phyloP scores from a whole-genome alignment of 2,888 invertebrate genomes.

The Phortica okadai region DNA sequence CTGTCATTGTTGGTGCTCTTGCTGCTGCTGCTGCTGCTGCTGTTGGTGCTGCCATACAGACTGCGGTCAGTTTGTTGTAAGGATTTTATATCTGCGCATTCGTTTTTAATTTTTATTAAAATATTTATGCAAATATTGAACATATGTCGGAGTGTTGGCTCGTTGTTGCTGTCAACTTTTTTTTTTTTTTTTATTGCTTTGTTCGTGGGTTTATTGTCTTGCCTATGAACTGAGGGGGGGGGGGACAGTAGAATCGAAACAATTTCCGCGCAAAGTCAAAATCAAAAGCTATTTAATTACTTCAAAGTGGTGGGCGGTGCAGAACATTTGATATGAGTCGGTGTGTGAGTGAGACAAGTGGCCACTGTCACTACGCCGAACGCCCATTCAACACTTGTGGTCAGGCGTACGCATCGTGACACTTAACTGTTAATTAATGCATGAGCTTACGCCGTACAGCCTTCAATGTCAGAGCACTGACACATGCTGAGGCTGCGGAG shows the following conservation, averaged over 20 bases:
- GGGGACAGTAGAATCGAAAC: slow-evolving; percentile 56
- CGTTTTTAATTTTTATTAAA: slow-evolving; percentile 50
- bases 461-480: background rate
- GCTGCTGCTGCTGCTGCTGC: slow-evolving; percentile 12
- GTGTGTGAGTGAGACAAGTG: slow-evolving; percentile 18
- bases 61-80: slow-evolving; percentile 50
- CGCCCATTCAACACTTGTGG: slow-evolving; percentile 14
- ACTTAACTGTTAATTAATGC: slow-evolving; percentile 70
- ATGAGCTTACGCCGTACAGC: slow-evolving; percentile 51
- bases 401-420: slow-evolving; percentile 41
- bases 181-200: slow-evolving; percentile 33
- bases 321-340: background rate
- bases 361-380: slow-evolving; percentile 20
- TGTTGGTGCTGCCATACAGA: slow-evolving; percentile 41
- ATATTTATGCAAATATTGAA: slow-evolving; percentile 70
- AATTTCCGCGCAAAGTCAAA: slow-evolving; percentile 48
- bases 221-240: slow-evolving; percentile 7
- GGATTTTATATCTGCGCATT: background rate
- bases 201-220: background rate
- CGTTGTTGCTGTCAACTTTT: slow-evolving; percentile 8
- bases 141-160: slow-evolving; percentile 54
- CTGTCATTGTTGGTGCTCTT: background rate
- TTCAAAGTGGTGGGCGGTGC: slow-evolving; percentile 24
- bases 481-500: background rate
- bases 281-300: slow-evolving; percentile 69